Base-by-base conservation (phyloP, 2,113 vertebrate species). In the Trematocara unimaculatum region DNA sequence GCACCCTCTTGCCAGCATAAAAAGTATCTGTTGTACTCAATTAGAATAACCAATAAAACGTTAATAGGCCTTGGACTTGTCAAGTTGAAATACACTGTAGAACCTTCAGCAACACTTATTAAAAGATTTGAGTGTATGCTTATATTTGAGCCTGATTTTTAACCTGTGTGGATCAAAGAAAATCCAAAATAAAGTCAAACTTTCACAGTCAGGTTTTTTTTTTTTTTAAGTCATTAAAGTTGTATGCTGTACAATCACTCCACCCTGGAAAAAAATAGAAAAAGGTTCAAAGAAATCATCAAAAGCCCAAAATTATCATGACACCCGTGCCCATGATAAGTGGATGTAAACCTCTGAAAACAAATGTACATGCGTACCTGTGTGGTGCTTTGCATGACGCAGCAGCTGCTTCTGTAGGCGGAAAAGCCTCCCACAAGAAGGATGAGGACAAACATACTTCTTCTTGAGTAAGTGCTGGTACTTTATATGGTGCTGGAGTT, bases 381-480 rank as follows among this genome's bases (percentile, higher is more conserved):
- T 99, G 93, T 99, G 98, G 93, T 99, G 98, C 91, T 99, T 99
- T 70, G 98, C 98, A 79, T 99, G 98, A 45, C 98, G 97, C 31
- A 99, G 95, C 82, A 99, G 97, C 95, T 99, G 98, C 91, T 99
- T 99, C 96, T 99, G 98, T 54, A 99, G 97, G 26, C 98, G 96
- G 95, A 99, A 99, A n/a, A 99, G 98, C 49, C 98, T 97, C 82
- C 98, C 98, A 10, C 98, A 99, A 31, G 98, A 98, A 18, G 98
- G 98, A 84, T 99, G 98, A 79, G 98, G 98, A 92, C 98, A 99
- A 8, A 99, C 98, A 0, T 99, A 99, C 87, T 99, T 99, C 94
- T 99, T 99, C 96, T 99, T 99, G 92, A 99, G 96, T 93, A 99
- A 94, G 96, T 99, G 98, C 95, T 99, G 98, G 90, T 99, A 99